These are phyloP conservation scores for Hartigia nigra DNA, from an alignment of 2,888 invertebrate species.

Conservation along the genomic window DNA sequence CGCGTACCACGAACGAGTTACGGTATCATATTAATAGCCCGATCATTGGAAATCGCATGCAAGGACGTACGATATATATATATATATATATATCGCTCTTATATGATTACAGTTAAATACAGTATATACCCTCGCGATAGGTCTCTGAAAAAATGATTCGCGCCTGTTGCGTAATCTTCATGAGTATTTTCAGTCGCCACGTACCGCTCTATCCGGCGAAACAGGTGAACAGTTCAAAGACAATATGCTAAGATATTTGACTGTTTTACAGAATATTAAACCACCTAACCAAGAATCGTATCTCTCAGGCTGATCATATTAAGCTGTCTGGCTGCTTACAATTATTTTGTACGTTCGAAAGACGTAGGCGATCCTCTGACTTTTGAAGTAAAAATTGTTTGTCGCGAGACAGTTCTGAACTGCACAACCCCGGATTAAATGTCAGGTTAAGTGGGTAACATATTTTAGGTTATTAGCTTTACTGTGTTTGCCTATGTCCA, in stretches of 20 bases:
- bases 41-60: constrained; percentile 23
- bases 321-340: too few species aligned
- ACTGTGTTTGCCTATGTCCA: not conserved
- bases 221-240: not conserved
- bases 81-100: not conserved
- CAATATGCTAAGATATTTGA: not conserved
- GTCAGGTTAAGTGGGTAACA: not conserved
- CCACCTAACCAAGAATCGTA: too few species aligned
- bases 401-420: too few species aligned
- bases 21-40: constrained; percentile 31
- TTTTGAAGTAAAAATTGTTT: too few species aligned
- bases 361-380: too few species aligned
- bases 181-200: not conserved
- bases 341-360: too few species aligned
- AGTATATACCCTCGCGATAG: not conserved
- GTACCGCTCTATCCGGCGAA: not conserved
- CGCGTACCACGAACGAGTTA: constrained; percentile 16
- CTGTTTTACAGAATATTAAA: not conserved
- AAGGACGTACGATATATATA: not conserved
- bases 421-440: too few species aligned
- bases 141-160: not conserved
- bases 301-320: too few species aligned
- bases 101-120: not conserved
- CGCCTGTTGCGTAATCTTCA: not conserved
- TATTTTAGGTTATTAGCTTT: not conserved